A percentile compares a stretch with the other conserved stretches of the same genome.
phyloP scores from a whole-genome alignment of 2,888 invertebrate genomes.

The Scaptomyza flava region DNA sequence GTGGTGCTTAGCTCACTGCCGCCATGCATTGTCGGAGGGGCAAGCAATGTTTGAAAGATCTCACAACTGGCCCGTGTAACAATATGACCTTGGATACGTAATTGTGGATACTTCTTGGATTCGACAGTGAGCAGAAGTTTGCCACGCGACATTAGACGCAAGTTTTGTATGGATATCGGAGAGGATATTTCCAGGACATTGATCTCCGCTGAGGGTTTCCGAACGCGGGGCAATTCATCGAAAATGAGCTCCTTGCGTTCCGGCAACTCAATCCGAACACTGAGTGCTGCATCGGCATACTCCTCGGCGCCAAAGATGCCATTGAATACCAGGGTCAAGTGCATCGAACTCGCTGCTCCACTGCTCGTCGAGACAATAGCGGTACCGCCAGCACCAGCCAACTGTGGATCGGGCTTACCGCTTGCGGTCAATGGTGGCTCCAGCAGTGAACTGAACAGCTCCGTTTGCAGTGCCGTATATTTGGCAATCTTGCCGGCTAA shows the following conservation, averaged over 20 bases:
- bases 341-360: constrained; percentile 91
- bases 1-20: constrained; percentile 82
- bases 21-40: constrained; percentile 85
- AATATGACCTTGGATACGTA: constrained; percentile 89
- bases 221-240: constrained; percentile 89
- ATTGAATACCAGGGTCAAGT: constrained; percentile 92
- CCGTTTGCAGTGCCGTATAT: constrained; percentile 91
- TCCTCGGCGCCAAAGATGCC: constrained; percentile 90
- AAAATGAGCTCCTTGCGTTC: constrained; percentile 90
- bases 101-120: constrained; percentile 88
- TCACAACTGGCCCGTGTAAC: constrained; percentile 92
- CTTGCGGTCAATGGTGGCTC: constrained; percentile 85
- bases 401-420: constrained; percentile 86
- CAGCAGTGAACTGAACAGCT: constrained; percentile 92
- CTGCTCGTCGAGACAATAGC: constrained; percentile 93
- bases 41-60: constrained; percentile 90
- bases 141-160: constrained; percentile 91
- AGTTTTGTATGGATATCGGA: constrained; percentile 90
- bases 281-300: constrained; percentile 88
- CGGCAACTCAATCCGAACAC: constrained; percentile 88
- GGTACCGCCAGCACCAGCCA: constrained; percentile 91
- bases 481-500: constrained; percentile 90
- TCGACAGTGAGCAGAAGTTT: constrained; percentile 89
- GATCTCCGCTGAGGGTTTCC: constrained; percentile 90
- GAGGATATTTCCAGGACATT: constrained; percentile 92